A percentile compares a stretch with the other conserved stretches of the same genome.
Conservation (phyloP, 2,113 vertebrate species). For the Salvelinus namaycush region DNA sequence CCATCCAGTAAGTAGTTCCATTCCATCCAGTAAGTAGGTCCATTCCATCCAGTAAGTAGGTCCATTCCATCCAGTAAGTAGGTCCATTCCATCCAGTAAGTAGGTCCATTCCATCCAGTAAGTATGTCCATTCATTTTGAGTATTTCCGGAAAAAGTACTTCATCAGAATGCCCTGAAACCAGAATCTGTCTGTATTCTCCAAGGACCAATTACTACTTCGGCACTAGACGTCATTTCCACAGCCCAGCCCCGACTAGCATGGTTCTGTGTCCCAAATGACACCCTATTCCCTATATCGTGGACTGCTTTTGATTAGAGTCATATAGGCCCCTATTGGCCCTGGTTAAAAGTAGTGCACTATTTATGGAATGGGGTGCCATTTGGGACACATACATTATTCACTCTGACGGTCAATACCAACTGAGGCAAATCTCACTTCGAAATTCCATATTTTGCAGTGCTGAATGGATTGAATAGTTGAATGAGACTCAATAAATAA, state of each 20-base stretch:
- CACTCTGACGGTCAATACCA: not conserved
- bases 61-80: too few relatives aligned
- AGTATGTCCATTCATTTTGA: too few relatives aligned
- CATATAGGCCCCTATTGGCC: not conserved
- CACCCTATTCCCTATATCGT: not conserved
- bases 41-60: too few relatives aligned
- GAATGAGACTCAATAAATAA: conserved; percentile 21
- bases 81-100: too few relatives aligned
- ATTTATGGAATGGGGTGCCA: not conserved
- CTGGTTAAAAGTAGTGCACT: not conserved
- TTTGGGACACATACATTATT: conserved; percentile 2
- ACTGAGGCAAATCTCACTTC: not conserved
- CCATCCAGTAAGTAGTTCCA: too few relatives aligned
- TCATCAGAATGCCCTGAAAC: not conserved
- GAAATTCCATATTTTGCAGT: conserved; percentile 2
- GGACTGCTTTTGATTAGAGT: not conserved
- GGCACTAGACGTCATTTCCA: conserved; percentile 6
- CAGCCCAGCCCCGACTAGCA: not conserved
- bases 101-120: too few relatives aligned
- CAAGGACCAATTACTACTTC: conserved; percentile 16
- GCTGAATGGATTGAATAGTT: conserved; percentile 16
- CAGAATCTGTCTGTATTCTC: not conserved
- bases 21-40: too few relatives aligned
- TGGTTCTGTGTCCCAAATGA: too few relatives aligned
- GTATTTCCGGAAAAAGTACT: not conserved